Evolutionary conservation across 2,797 vertebrate species (phyloP).

Genomic region (Bufotes viridis): DNA sequence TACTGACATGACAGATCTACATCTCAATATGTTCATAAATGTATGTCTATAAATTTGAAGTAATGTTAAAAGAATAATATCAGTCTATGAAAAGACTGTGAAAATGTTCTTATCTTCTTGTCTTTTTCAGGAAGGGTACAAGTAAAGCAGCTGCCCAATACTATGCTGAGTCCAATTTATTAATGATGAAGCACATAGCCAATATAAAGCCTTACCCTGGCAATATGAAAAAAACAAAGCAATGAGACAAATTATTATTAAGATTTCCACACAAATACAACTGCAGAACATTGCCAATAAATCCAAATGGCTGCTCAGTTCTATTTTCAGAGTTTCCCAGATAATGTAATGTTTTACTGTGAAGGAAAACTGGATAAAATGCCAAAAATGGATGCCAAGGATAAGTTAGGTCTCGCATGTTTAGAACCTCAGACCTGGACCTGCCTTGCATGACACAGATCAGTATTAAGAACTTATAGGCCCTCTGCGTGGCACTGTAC

Average conservation of each 20-base stretch:
- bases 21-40: neutral
- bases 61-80: neutral
- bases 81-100: neutral
- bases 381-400: neutral
- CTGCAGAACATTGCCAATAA: neutral
- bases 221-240: constrained; percentile 3
- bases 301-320: neutral
- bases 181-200: neutral
- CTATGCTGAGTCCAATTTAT: neutral
- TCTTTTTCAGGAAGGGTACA: neutral
- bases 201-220: constrained; percentile 8
- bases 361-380: neutral
- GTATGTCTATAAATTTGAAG: neutral
- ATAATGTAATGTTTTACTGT: neutral
- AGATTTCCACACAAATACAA: neutral
- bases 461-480: neutral
- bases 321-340: neutral
- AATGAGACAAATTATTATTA: constrained; percentile 1
- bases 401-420: neutral
- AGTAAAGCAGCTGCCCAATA: neutral
- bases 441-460: neutral
- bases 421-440: neutral
- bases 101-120: neutral
- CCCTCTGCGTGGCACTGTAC: neutral
- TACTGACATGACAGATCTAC: constrained; percentile 1